A percentile compares a stretch with the other conserved stretches of the same genome.
Conservation (phyloP, 2,888 invertebrate species). For the Proisotoma minuta region DNA sequence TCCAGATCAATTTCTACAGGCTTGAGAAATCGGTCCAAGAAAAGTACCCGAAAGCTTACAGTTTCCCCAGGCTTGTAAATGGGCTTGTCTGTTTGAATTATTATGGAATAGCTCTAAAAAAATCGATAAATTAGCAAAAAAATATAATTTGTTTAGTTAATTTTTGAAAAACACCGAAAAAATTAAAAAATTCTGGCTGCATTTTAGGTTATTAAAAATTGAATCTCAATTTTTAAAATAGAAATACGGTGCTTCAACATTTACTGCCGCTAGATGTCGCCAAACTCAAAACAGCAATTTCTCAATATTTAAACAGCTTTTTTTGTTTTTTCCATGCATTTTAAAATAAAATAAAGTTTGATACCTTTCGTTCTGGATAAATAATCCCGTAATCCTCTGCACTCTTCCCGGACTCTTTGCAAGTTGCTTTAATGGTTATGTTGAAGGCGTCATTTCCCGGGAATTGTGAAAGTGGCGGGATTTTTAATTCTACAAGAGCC, state of each 20-base stretch:
- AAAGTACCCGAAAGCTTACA: conserved; percentile 73
- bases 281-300: no score
- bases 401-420: neutral
- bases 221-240: no score
- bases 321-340: no score
- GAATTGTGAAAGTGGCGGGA: neutral
- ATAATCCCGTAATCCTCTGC: neutral
- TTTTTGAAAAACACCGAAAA: neutral
- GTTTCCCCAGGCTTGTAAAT: conserved; percentile 81
- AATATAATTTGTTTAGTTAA: neutral
- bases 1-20: conserved; percentile 52
- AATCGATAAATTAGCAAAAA: neutral
- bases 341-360: no score
- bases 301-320: no score
- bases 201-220: no score
- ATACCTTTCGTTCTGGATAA: neutral
- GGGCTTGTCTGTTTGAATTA: conserved; percentile 86
- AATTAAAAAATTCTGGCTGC: no score
- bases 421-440: neutral
- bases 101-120: conserved; percentile 56
- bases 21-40: conserved; percentile 67
- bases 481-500: neutral
- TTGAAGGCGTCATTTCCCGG: neutral
- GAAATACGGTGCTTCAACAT: no score
- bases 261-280: no score